Evolutionary conservation across 2,113 vertebrate genomes (phyloP).

Genomic region (Pteruthius melanotis): DNA sequence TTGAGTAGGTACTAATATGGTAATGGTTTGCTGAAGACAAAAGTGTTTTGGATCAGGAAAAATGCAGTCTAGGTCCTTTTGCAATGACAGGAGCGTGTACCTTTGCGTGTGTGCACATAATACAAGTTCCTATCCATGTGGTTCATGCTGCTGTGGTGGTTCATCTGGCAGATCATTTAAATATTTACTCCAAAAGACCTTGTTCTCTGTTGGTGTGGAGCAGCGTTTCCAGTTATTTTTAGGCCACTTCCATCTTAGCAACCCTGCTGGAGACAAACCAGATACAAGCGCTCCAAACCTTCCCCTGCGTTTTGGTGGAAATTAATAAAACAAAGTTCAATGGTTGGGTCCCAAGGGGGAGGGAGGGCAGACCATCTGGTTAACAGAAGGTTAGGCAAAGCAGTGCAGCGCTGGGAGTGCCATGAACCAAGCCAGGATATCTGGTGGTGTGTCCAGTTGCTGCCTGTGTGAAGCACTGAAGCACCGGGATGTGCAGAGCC

Average conservation of each 20-base stretch:
- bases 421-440: conserved; percentile 15
- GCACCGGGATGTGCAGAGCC: conserved; percentile 82
- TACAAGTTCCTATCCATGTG: conserved; percentile 48
- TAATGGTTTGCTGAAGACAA: not conserved
- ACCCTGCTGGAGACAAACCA: conserved; percentile 71
- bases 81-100: not conserved
- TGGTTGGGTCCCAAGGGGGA: conserved; percentile 69
- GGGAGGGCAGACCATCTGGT: conserved; percentile 70
- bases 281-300: conserved; percentile 55
- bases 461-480: conserved; percentile 72
- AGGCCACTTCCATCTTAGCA: conserved; percentile 74
- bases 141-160: conserved; percentile 44
- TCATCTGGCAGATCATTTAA: conserved; percentile 72
- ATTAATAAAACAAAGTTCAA: conserved; percentile 71
- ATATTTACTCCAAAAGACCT: conserved; percentile 73
- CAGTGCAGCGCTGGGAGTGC: conserved; percentile 41
- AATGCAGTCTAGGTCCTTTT: not conserved
- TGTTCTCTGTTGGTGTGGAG: conserved; percentile 73
- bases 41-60: not conserved
- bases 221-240: conserved; percentile 75
- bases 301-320: conserved; percentile 65
- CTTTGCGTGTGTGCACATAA: not conserved
- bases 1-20: not conserved
- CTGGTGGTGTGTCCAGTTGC: conserved; percentile 71
- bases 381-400: conserved; percentile 73